phyloP scores from a whole-genome alignment of 2,113 vertebrate species.

The Anhinga rufa region DNA sequence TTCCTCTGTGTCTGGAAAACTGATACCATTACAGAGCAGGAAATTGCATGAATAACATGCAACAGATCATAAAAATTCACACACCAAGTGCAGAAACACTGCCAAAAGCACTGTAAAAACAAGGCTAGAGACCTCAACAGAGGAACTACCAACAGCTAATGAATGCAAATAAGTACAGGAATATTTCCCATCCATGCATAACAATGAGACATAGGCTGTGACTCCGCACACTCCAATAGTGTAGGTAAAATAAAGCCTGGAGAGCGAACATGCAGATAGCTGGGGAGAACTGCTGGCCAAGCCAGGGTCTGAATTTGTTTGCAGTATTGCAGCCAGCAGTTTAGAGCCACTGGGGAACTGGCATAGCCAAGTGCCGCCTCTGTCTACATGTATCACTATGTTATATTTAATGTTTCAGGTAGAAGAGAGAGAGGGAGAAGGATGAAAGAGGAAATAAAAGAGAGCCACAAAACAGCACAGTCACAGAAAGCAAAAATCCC shows the following conservation, averaged over 20 bases:
- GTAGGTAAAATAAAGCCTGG: conserved; percentile 55
- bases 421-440: background rate
- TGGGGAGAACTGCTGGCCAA: background rate
- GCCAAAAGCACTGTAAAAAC: conserved; percentile 76
- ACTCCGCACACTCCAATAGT: conserved; percentile 33
- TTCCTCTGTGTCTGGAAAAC: conserved; percentile 79
- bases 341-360: background rate
- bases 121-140: conserved; percentile 73
- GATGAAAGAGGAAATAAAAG: conserved; percentile 21
- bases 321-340: conserved; percentile 18
- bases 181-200: conserved; percentile 68
- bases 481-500: background rate
- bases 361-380: background rate
- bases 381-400: background rate
- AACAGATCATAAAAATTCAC: conserved; percentile 81
- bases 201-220: conserved; percentile 65
- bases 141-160: conserved; percentile 71
- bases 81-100: conserved; percentile 72
- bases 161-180: conserved; percentile 74
- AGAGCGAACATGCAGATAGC: background rate
- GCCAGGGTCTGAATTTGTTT: conserved; percentile 10
- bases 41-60: conserved; percentile 83
- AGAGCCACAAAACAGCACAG: background rate
- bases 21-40: conserved; percentile 83
- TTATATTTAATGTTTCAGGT: conserved; percentile 9